Evolutionary conservation across 2,113 vertebrate genomes (phyloP), one percentile per base, ranked within the genome.

Genomic region (Xiphophorus hellerii): DNA sequence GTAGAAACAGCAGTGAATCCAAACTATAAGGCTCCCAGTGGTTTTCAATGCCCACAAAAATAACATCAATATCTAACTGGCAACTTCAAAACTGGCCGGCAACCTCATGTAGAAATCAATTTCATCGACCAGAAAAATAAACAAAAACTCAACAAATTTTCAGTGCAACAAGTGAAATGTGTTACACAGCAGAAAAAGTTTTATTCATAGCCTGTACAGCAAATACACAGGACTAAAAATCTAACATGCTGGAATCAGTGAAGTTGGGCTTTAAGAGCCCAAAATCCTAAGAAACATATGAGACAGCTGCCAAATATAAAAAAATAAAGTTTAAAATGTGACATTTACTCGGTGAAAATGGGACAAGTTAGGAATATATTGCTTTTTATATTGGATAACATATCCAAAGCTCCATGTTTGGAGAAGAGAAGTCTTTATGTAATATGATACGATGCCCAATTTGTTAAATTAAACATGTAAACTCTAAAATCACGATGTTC

Each of bases 101-200:
- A 42, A 67, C 58, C 33, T 79, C 71, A 14, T 29, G 28, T 6
- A 64, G n/a, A 58, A 9, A 70, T 54, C 61, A 54, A 58, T 39
- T 51, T 37, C 33, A 69, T 13, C 17, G 39, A 63, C 14, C 15
- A 25, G 31, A 37, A 35, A 20, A 28, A 20, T 14, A 63, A 61
- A 17, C 0, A 35, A 73, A 69, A 4, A 63, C 30, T n/a, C 33
- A 10, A n/a, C 9, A 9, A 8, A 58, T n/a, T 25, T 58, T 11
- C 51, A n/a, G 0, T 58, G 48, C 12, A 70, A 58, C 20, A 48
- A n/a, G 35, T 71, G 48, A 66, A 29, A 33, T 37, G 13, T 72
- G 5, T 62, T 22, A 60, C 76, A 66, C 39, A 15, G 33, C 14
- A n/a, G 17, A 28, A 70, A 44, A 25, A 62, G 4, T 2, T n/a